Evolutionary conservation across 1,140 invertebrate species (phyloP).

Genomic region (Ceratina calcarata): DNA sequence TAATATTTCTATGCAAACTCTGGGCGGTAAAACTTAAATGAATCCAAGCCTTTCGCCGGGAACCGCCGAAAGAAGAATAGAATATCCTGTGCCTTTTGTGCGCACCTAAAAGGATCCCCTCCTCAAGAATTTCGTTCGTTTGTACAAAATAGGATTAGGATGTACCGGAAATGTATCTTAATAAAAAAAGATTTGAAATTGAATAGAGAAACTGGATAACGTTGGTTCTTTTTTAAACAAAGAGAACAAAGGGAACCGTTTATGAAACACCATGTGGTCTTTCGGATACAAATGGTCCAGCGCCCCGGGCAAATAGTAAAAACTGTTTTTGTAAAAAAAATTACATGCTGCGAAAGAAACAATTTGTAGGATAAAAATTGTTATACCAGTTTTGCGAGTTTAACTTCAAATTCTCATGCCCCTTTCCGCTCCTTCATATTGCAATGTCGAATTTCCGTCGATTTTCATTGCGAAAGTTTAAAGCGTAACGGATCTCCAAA

Average conservation of each 20-base stretch:
- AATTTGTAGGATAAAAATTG: no score
- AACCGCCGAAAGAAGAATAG: slow-evolving; percentile 18
- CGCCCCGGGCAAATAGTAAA: no score
- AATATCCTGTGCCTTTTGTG: slow-evolving; percentile 14
- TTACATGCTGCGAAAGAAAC: no score
- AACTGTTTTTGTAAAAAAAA: no score
- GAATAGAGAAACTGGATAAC: not conserved
- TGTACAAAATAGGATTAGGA: not conserved
- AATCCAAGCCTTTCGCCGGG: slow-evolving; percentile 14
- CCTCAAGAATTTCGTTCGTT: not conserved
- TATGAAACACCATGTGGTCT: no score
- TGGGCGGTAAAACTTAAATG: slow-evolving; percentile 34
- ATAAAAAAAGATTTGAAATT: slow-evolving; percentile 1
- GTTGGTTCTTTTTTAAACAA: not conserved
- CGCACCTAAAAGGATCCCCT: not conserved
- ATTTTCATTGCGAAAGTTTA: no score
- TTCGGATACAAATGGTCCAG: no score
- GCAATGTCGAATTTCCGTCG: no score
- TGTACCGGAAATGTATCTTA: not conserved
- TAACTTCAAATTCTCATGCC: no score
- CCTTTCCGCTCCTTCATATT: no score
- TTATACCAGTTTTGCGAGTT: no score
- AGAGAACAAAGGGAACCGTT: not conserved
- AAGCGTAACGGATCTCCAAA: no score
- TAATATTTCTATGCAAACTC: slow-evolving; percentile 44